Evolutionary conservation across 2,113 vertebrate species (phyloP), one percentile per base, ranked within the genome.

Genomic region (Gnathonemus echidnorhynchus): DNA sequence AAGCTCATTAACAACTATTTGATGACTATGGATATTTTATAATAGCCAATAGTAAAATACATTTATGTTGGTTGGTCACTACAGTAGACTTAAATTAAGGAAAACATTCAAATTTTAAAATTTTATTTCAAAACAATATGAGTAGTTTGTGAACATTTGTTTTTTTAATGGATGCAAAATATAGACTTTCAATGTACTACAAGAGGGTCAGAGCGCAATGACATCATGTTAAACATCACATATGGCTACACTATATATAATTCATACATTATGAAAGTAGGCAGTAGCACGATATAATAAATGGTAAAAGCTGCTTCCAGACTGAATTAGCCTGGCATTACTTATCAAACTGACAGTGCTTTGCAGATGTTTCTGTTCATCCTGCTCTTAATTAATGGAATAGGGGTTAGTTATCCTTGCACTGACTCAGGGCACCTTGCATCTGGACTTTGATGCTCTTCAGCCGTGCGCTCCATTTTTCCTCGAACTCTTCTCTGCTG

Each of bases 401-500:
- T 10, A 70, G 62, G n/a, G 58, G 9, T 31, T 7, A 19, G 91
- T 62, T 89, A 46, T 90, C 86, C 3, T 53, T 66, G 48, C 90
- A 92, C 45, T 77, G 35, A 10, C 10, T 49, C 62, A 90, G 77
- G 27, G 49, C 39, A 1, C 88, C 48, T 58, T 80, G 39, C 80
- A 91, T 85, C 31, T 89, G 86, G 21, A 84, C 88, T 86, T 66
- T 39, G 17, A 90, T 39, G 5, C 39, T 50, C 1, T 27, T n/a
- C 58, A 90, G 17, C 58, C 86, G 86, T n/a, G 27, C 27, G 11
- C 7, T 13, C 90, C 91, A 90, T 58, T 90, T 88, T 10, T 48
- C 10, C 49, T 15, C 49, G n/a, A 88, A 27, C 2, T 88, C 49
- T 11, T 84, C 89, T 42, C 53, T 77, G 27, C 89, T 50, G 35